phyloP scores from a whole-genome alignment of 30 jellyfish, hydroid and myxozoan species.

The Aurelia sp. region DNA sequence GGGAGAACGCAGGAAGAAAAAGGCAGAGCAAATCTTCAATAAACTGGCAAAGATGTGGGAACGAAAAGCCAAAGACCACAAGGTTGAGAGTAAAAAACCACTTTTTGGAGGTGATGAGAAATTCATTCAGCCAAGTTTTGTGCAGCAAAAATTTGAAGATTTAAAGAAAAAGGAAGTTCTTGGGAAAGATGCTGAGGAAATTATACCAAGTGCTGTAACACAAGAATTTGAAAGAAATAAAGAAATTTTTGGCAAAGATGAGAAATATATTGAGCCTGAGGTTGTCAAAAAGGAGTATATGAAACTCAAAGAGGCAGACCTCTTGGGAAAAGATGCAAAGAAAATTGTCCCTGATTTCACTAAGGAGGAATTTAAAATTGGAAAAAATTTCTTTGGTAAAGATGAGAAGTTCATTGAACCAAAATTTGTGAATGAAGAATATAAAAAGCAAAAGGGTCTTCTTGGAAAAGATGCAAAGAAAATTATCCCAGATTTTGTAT shows the following conservation, averaged over 20 bases:
- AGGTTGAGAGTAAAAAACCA: background rate
- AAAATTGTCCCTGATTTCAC: conserved; percentile 41
- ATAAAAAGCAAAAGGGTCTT: conserved; percentile 3
- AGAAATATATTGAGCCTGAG: conserved; percentile 30
- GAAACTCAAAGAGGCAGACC: background rate
- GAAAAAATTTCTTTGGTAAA: background rate
- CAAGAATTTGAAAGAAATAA: conserved; percentile 1
- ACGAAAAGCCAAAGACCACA: background rate
- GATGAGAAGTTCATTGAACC: conserved; percentile 42
- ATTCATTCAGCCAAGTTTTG: background rate
- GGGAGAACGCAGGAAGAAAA: conserved; percentile 14
- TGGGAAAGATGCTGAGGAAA: background rate
- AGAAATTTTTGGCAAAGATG: conserved; percentile 38
- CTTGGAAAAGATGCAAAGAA: conserved; percentile 36
- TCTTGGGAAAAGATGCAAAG: conserved; percentile 25
- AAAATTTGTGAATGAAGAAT: conserved; percentile 16
- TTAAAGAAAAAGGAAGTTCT: background rate
- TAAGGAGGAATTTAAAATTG: conserved; percentile 11
- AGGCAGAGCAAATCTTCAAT: conserved; percentile 23
- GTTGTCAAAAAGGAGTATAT: background rate
- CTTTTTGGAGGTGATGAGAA: background rate
- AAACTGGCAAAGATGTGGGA: conserved; percentile 49
- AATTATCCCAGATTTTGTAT: conserved; percentile 21
- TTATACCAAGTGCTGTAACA: background rate
- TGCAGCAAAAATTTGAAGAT: background rate